These are phyloP conservation scores for Microcebus tavaratra DNA, from an alignment of 2,113 vertebrate species.

Conservation along the genomic window DNA sequence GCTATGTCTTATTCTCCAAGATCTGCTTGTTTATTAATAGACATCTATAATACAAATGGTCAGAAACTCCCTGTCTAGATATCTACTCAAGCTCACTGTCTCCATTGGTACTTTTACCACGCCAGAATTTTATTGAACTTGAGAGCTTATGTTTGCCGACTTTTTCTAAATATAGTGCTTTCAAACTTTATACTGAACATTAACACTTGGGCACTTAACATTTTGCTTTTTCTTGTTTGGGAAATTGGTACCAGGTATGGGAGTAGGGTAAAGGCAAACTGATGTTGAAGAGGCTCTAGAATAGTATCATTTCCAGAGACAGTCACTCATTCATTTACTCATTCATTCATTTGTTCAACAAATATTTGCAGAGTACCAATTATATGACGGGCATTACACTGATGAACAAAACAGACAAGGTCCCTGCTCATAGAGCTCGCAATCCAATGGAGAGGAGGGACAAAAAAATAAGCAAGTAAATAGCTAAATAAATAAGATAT, in stretches of 20 bases:
- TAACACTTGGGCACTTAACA: constrained; percentile 8
- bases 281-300: constrained; percentile 15
- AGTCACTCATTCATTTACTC: constrained; percentile 2
- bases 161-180: constrained; percentile 56
- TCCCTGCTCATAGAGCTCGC: neutral
- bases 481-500: neutral
- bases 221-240: constrained; percentile 5
- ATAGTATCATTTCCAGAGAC: neutral
- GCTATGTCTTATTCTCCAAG: constrained; percentile 30
- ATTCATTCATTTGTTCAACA: constrained; percentile 1
- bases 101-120: constrained; percentile 28
- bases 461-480: neutral
- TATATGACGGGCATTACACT: neutral
- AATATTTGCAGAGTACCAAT: neutral
- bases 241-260: constrained; percentile 9
- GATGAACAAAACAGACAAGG: neutral
- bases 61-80: constrained; percentile 44
- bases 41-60: constrained; percentile 8
- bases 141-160: constrained; percentile 50
- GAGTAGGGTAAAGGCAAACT: neutral
- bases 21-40: constrained; percentile 51
- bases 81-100: constrained; percentile 24
- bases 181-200: constrained; percentile 47
- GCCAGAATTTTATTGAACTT: constrained; percentile 49
- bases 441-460: neutral